A percentile compares a stretch with the other conserved stretches of the same genome.
Conservation (phyloP, 2,113 vertebrate genomes). For the Diglossa brunneiventris region DNA sequence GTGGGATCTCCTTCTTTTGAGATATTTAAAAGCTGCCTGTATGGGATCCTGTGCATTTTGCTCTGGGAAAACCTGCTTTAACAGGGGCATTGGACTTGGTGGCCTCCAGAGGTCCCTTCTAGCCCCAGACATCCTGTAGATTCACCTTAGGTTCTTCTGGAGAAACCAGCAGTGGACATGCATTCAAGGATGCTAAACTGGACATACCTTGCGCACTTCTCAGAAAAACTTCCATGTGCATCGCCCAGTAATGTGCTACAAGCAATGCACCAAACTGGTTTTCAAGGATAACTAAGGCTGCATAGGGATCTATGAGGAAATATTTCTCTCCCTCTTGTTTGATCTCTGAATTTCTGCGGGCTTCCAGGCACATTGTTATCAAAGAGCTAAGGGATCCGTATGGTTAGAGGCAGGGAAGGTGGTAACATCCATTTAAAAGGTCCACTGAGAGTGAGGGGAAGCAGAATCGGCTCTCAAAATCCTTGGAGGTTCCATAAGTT, state of each 20-base stretch:
- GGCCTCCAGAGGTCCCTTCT: not conserved
- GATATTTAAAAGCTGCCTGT: not conserved
- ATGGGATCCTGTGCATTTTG: not conserved
- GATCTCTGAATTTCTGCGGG: slow-evolving; percentile 12
- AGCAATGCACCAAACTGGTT: not conserved
- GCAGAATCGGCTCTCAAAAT: not conserved
- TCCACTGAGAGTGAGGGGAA: not conserved
- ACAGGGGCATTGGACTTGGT: not conserved
- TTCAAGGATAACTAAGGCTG: not conserved
- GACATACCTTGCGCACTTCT: not conserved
- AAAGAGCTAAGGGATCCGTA: not conserved
- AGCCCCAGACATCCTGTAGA: not conserved
- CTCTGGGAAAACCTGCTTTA: not conserved
- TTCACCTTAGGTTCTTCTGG: not conserved
- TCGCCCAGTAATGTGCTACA: not conserved
- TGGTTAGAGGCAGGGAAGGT: not conserved
- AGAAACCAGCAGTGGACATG: not conserved
- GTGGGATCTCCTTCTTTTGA: not conserved
- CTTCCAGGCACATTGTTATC: slow-evolving; percentile 4
- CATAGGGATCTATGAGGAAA: not conserved
- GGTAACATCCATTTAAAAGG: not conserved
- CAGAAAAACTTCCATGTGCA: not conserved
- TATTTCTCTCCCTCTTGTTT: not conserved
- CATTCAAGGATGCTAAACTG: not conserved
- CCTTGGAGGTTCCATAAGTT: not conserved